Conservation (phyloP, 2,113 vertebrate species). For the Chinchilla lanigera region DNA sequence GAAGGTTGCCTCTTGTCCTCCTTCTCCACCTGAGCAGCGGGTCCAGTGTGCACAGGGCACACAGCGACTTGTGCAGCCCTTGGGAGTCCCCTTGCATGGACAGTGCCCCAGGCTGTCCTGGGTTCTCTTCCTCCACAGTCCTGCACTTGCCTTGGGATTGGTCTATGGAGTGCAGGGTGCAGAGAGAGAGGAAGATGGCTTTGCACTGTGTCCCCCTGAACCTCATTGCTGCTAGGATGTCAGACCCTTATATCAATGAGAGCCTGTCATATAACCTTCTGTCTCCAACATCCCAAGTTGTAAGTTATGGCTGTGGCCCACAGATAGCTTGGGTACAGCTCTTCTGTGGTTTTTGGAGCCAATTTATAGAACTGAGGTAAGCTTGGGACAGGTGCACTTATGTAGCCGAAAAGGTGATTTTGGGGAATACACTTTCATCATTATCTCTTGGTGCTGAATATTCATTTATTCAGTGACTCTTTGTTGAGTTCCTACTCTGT, state of each 20-base stretch:
- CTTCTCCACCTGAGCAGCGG: background rate
- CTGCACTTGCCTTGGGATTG: background rate
- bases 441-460: background rate
- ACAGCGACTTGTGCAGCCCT: background rate
- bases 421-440: background rate
- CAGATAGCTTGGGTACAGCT: background rate
- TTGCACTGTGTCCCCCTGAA: background rate
- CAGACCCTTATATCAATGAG: background rate
- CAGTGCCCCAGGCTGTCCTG: background rate
- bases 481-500: background rate
- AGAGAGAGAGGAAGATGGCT: background rate
- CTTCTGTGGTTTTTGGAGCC: background rate
- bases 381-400: background rate
- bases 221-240: background rate
- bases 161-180: background rate
- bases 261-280: background rate
- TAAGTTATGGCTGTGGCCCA: background rate
- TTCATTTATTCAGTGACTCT: background rate
- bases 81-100: background rate
- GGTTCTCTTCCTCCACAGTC: background rate
- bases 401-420: background rate
- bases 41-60: background rate
- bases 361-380: background rate
- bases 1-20: background rate
- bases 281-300: background rate